phyloP scores from a whole-genome alignment of 2,888 invertebrate species.

The Seira sanloemensis region DNA sequence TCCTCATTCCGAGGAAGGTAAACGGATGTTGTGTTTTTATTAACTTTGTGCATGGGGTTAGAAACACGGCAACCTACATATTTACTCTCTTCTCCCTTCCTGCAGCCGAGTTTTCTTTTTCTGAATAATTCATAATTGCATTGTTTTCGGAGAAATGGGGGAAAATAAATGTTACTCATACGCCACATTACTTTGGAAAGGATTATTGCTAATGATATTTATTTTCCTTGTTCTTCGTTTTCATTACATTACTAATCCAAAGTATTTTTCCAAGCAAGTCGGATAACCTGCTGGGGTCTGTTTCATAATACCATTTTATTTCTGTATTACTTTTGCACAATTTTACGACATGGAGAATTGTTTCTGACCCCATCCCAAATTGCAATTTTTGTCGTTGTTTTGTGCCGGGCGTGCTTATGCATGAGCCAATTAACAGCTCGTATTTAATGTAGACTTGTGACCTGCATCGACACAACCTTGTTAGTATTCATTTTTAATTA shows the following conservation, averaged over 20 bases:
- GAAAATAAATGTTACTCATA: no score
- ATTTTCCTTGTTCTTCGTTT: background rate
- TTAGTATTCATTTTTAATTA: slow-evolving; percentile 1
- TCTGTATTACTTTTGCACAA: background rate
- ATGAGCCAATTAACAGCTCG: background rate
- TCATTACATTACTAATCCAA: background rate
- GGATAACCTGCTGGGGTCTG: slow-evolving; percentile 28
- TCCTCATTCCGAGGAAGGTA: background rate
- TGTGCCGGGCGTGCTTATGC: no score
- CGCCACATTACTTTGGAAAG: background rate
- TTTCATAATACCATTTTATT: background rate
- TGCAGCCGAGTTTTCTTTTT: background rate
- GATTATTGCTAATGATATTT: slow-evolving; percentile 2
- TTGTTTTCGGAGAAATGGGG: slow-evolving; percentile 14
- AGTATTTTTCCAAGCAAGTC: background rate
- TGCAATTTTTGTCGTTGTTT: no score
- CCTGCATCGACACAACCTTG: background rate
- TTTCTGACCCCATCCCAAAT: no score
- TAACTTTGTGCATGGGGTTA: background rate
- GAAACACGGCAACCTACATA: background rate
- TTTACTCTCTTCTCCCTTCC: no score
- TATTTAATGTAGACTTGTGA: background rate
- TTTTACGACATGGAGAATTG: background rate
- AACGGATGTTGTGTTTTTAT: slow-evolving; percentile 4
- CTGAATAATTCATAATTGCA: slow-evolving; percentile 23